phyloP scores from a whole-genome alignment of 2,113 vertebrate genomes.

The Canis aureus region DNA sequence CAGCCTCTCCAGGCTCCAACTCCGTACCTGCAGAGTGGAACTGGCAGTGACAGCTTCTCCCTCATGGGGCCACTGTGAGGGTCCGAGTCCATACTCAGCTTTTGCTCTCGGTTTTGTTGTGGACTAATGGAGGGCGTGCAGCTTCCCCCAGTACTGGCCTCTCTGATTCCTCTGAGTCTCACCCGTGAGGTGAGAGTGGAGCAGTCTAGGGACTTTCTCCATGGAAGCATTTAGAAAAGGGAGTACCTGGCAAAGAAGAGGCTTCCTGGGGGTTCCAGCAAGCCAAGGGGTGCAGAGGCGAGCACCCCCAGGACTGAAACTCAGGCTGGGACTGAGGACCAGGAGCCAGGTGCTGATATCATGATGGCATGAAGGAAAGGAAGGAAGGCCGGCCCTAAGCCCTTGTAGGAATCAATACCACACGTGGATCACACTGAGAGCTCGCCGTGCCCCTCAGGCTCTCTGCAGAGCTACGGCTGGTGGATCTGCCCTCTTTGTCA shows the following conservation, averaged over 20 bases:
- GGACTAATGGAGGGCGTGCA: rapidly evolving
- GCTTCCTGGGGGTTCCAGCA: neutral
- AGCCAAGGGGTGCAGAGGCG: neutral
- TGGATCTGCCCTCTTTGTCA: neutral
- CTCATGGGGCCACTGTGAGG: rapidly evolving
- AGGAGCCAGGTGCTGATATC: rapidly evolving
- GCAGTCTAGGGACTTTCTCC: neutral
- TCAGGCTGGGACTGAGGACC: neutral
- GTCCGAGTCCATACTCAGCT: neutral
- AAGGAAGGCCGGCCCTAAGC: neutral
- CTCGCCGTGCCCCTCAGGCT: rapidly evolving
- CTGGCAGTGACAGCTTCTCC: neutral
- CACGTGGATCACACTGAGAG: neutral
- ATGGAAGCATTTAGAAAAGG: neutral
- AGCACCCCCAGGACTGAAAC: neutral
- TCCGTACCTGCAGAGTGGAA: neutral
- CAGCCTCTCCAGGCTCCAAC: neutral
- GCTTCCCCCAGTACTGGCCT: neutral
- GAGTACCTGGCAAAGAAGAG: neutral
- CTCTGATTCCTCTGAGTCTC: neutral
- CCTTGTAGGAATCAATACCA: rapidly evolving
- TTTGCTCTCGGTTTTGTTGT: neutral
- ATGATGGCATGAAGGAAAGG: neutral
- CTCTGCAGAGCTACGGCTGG: neutral
- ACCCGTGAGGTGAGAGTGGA: rapidly evolving